Base-by-base conservation (phyloP, 2,113 vertebrate genomes). In the Ammodytes dubius region DNA sequence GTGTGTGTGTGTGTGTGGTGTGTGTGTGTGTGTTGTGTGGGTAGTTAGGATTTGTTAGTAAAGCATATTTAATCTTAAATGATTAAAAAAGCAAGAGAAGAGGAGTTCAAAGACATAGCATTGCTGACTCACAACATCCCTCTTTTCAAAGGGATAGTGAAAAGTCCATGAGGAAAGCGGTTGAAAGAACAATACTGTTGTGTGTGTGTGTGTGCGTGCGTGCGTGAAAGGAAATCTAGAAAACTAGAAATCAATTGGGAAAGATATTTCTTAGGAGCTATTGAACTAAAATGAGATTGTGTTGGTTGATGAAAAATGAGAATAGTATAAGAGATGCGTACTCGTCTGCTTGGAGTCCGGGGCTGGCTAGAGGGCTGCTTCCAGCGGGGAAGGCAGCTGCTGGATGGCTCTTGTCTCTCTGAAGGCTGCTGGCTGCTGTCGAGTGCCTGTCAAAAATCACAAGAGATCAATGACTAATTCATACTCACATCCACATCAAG, bases 391-490 rank as follows among this genome's bases (percentile, higher is more conserved):
- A 11, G 91, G 74, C 88, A 85, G 86, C 85, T 71, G 84, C 57
- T 0, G 86, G 91, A 88, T 96, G 97, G 91, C 88, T 96, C 93
- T 95, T 94, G 91, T 99, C 97, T 92, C 96, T 96, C 92, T 96
- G 97, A 93, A 97, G 96, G 94, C 94, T 95, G 94, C 93, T 94
- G 89, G 95, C 93, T 66, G 92, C 78, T 73, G 93, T 70, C 8
- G 96, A 96, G 88, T 97, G 97, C 93, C 98, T 99, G 93, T 91
- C 5, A 37, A 47, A 27, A 80, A 71, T 15, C 15, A 84, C 14
- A 43, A 27, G 4, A 37, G 8, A 81, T 74, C 50, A 69, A 60
- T 49, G n/a, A 79, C 13, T 43, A 11, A 81, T 86, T 60, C 53
- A 59, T 60, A 56, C 47, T 75, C n/a, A 0, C 6, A 47, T 39